These are phyloP conservation scores for Drosophila elegans DNA, from an alignment of 1,140 invertebrate species.

Conservation along the genomic window DNA sequence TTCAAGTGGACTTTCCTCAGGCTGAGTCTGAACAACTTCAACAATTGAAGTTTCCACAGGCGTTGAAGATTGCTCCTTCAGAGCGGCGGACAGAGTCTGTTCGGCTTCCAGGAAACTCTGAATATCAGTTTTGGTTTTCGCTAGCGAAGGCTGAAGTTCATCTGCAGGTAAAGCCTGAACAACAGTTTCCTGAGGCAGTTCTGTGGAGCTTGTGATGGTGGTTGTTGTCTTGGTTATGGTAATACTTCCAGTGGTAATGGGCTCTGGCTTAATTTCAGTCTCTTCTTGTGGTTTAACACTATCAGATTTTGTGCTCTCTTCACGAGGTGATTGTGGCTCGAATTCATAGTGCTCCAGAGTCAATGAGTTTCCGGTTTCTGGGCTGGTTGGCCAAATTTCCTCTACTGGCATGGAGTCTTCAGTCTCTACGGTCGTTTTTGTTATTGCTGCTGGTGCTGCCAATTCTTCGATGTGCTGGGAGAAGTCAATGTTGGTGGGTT, in stretches of 20 bases:
- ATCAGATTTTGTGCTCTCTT: slow-evolving; percentile 29
- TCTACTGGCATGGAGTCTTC: slow-evolving; percentile 59
- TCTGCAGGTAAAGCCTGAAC: neutral
- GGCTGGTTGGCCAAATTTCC: slow-evolving; percentile 76
- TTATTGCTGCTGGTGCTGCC: slow-evolving; percentile 18
- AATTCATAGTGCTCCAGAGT: slow-evolving; percentile 70
- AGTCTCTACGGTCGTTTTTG: slow-evolving; percentile 2
- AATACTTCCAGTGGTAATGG: slow-evolving; percentile 43
- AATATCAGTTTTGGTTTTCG: slow-evolving; percentile 45
- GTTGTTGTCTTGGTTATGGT: slow-evolving; percentile 48
- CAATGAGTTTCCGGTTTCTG: slow-evolving; percentile 75
- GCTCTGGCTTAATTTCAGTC: neutral
- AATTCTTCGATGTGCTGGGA: slow-evolving; percentile 63
- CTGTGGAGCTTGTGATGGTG: slow-evolving; percentile 21
- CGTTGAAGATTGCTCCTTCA: slow-evolving; percentile 24
- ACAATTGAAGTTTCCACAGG: neutral
- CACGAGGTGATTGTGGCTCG: slow-evolving; percentile 48
- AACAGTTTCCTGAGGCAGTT: neutral
- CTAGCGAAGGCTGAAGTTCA: neutral
- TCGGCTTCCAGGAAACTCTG: slow-evolving; percentile 54
- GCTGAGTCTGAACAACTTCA: neutral
- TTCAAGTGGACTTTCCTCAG: neutral
- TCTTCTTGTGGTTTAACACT: slow-evolving; percentile 16
- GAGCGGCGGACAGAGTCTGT: slow-evolving; percentile 16
- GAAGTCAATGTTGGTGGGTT: slow-evolving; percentile 78